Base-by-base conservation (phyloP, 2,888 invertebrate genomes). In the Eubasilissa splendida region DNA sequence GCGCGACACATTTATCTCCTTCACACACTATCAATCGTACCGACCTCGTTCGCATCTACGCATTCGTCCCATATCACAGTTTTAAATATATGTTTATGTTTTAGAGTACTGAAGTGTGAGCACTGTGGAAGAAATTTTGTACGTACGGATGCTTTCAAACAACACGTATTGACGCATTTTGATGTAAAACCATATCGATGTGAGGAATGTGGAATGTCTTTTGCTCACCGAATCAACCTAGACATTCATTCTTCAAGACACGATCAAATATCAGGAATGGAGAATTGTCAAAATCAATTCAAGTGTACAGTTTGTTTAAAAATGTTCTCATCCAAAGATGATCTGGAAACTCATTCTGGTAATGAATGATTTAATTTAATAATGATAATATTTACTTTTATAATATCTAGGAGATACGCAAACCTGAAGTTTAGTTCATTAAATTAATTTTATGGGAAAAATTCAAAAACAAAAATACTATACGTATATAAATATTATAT, bases 241-340 rank as follows among this genome's bases (percentile, higher is more conserved):
- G 77, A 81, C 11, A 81, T 81, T 33, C 81, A 81, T 52, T 68
- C 76, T 60, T 22, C 65, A 9, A 75, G 81, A 65, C 77, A 81
- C 59, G 22, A 22, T 22, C 73, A 75, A 59, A 4, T 53, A 22
- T 33, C 52, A 9, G 12, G 56, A 8, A 50, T 14, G 14, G 54
- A 52, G 14, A 58, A 59, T 11, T 22, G 14, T 50, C n/a, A 53
- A 31, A 53, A 79, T 50, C 12, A 59, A 12, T 22, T 33, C 31
- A 75, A 68, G 50, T 79, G 79, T 54, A 42, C 65, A 12, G 58
- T 68, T 12, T 79, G 75, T n/a, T 58, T 73, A 14, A 74, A 79
- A 22, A 12, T 50, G 2, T 79, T 79, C 54, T 42, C 65, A n/a
- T 65, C 74, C 10, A 31, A 65, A 42, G 52, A 54, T 52, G 65